Evolutionary conservation across 2,113 vertebrate genomes (phyloP).

Genomic region (Phalacrocorax aristotelis): DNA sequence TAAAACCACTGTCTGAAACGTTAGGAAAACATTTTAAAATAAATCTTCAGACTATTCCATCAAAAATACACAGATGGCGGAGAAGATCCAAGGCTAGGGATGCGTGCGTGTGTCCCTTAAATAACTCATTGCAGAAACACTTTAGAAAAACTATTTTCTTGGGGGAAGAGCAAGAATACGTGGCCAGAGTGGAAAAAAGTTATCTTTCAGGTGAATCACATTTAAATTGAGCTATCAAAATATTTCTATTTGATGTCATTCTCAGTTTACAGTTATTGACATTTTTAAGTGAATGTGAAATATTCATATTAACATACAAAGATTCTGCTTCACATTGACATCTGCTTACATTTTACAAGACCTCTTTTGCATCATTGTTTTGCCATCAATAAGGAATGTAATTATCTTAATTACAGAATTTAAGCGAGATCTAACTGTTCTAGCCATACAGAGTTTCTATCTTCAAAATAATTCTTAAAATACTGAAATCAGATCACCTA

Average conservation of each 20-base stretch:
- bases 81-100: conserved; percentile 31
- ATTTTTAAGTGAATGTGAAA: conserved; percentile 36
- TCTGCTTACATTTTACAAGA: conserved; percentile 25
- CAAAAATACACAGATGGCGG: conserved; percentile 67
- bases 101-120: conserved; percentile 4
- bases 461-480: conserved; percentile 37
- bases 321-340: conserved; percentile 46
- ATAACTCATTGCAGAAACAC: conserved; percentile 32
- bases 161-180: not conserved
- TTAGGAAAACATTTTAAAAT: conserved; percentile 65
- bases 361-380: conserved; percentile 8
- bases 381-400: not conserved
- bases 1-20: conserved; percentile 60
- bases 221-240: conserved; percentile 42
- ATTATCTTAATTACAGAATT: not conserved
- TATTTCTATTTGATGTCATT: conserved; percentile 24
- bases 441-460: not conserved
- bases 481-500: not conserved
- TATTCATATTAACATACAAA: conserved; percentile 26
- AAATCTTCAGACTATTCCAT: conserved; percentile 57
- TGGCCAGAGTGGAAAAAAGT: conserved; percentile 24
- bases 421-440: not conserved
- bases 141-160: not conserved
- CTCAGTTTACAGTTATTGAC: conserved; percentile 42
- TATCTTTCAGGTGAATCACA: conserved; percentile 14